Conservation (phyloP, 2,797 vertebrate genomes). For the Melanotaenia parkinsoni region DNA sequence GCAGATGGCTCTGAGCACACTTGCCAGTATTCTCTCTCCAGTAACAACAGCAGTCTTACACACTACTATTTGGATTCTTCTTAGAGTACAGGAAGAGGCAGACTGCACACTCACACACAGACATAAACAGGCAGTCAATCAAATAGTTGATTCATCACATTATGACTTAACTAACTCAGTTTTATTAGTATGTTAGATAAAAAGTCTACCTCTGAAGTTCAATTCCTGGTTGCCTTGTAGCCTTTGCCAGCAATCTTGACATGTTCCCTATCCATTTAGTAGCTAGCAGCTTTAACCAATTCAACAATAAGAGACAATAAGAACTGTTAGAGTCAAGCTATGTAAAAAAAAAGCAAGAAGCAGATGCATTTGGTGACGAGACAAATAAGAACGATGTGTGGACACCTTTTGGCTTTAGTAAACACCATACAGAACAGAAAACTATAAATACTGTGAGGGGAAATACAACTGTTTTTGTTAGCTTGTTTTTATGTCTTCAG, state of each 20-base stretch:
- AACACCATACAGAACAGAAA: neutral
- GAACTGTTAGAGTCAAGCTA: neutral
- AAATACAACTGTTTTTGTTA: neutral
- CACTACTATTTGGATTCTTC: constrained; percentile 55
- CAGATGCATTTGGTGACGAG: neutral
- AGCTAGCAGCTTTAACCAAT: constrained; percentile 1
- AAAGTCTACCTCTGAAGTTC: neutral
- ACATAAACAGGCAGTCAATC: constrained; percentile 5
- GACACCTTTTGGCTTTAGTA: neutral
- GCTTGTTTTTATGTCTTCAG: neutral
- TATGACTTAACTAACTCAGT: constrained; percentile 1
- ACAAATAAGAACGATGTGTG: neutral
- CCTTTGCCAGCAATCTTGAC: neutral
- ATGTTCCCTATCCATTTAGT: neutral
- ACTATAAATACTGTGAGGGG: neutral
- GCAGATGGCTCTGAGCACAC: constrained; percentile 76
- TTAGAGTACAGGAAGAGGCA: constrained; percentile 54
- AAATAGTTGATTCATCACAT: constrained; percentile 5
- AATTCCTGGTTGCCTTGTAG: neutral
- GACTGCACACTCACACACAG: neutral
- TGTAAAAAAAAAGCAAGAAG: neutral
- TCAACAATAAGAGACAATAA: constrained; percentile 6
- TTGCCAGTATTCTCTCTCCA: constrained; percentile 78
- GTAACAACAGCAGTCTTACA: constrained; percentile 68
- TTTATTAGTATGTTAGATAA: neutral